phyloP scores from a whole-genome alignment of 1,140 invertebrate genomes.

The Rhopalosiphum maidis region DNA sequence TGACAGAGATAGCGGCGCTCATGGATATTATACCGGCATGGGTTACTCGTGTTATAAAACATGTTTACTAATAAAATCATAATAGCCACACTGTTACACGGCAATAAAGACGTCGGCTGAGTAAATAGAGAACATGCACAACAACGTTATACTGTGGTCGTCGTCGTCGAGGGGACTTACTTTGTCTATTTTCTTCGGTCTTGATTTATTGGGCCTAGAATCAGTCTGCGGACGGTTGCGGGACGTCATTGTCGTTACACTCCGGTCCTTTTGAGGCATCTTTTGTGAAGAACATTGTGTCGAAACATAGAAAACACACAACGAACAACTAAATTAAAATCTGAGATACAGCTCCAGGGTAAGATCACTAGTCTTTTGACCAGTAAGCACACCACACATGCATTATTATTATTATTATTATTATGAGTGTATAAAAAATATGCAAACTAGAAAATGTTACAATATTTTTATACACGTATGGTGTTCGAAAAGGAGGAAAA shows the following conservation, averaged over 20 bases:
- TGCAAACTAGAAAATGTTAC: background rate
- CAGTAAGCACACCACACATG: background rate
- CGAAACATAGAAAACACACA: background rate
- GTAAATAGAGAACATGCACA: background rate
- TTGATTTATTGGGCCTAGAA: background rate
- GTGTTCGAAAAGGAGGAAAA: background rate
- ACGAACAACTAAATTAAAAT: background rate
- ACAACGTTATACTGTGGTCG: background rate
- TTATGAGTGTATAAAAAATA: background rate
- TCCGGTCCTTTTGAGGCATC: conserved; percentile 31
- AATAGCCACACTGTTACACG: background rate
- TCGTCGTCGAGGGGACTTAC: background rate
- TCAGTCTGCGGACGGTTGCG: background rate
- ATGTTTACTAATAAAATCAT: background rate
- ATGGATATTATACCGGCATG: background rate
- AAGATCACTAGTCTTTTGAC: background rate
- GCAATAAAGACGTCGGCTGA: background rate
- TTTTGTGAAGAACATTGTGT: background rate
- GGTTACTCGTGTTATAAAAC: background rate
- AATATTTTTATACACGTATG: background rate
- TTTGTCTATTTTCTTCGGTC: conserved; percentile 26
- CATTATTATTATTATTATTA: background rate
- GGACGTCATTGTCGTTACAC: background rate
- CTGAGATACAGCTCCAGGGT: background rate
- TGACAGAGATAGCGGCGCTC: background rate